A percentile compares a stretch with the other conserved stretches of the same genome.
These are phyloP conservation scores for Cephalotes varians DNA, from an alignment of 2,888 invertebrate species.

Conservation along the genomic window DNA sequence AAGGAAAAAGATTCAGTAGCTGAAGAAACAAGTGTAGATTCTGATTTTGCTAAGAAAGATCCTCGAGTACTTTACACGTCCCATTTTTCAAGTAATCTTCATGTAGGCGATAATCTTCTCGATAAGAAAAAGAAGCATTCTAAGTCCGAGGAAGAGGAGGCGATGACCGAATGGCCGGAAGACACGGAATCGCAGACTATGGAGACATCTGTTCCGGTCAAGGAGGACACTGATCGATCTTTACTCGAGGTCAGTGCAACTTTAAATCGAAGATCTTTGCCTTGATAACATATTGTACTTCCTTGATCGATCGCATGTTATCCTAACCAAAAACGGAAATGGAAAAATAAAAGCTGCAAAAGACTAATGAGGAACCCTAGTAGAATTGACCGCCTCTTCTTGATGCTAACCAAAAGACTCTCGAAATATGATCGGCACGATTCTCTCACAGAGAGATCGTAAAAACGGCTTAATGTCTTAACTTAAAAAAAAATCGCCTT, in stretches of 20 bases:
- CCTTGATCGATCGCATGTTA: constrained; percentile 46
- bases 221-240: constrained; percentile 67
- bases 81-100: constrained; percentile 7
- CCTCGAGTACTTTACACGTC: background rate
- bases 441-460: background rate
- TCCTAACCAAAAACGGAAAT: constrained; percentile 31
- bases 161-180: constrained; percentile 34
- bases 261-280: constrained; percentile 44
- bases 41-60: background rate
- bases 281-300: constrained; percentile 40
- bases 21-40: constrained; percentile 11
- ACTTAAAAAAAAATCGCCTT: constrained; percentile 13
- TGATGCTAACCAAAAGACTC: constrained; percentile 35
- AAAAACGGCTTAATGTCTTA: constrained; percentile 1
- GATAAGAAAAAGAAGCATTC: constrained; percentile 7
- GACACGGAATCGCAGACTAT: background rate
- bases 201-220: constrained; percentile 34
- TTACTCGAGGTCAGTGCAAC: constrained; percentile 77
- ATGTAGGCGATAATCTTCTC: background rate
- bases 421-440: background rate
- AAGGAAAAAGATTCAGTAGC: background rate
- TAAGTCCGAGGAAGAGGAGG: background rate
- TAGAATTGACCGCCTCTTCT: constrained; percentile 14
- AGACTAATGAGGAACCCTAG: constrained; percentile 10
- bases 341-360: constrained; percentile 2